These are phyloP conservation scores for Callimorpha dominula DNA, from an alignment of 2,888 invertebrate species.

Conservation along the genomic window DNA sequence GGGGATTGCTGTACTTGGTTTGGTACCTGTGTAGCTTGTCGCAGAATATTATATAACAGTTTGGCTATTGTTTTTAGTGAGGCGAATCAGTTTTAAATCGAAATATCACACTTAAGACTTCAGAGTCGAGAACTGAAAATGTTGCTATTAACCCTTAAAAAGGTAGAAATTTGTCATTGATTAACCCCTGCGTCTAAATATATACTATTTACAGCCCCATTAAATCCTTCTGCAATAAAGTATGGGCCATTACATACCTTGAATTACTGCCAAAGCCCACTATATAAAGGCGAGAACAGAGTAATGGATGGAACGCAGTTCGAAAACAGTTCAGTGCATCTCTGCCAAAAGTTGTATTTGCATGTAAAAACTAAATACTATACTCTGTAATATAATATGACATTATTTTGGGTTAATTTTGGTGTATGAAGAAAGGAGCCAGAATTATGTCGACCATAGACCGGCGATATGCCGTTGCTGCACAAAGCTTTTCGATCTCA, in stretches of 20 bases:
- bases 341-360: constrained; percentile 37
- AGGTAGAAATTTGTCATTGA: constrained; percentile 4
- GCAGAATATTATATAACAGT: no score
- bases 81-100: no score
- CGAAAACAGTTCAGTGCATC: constrained; percentile 30
- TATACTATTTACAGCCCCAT: neutral
- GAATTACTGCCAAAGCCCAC: constrained; percentile 41
- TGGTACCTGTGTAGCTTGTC: no score
- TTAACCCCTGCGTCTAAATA: constrained; percentile 4
- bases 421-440: neutral
- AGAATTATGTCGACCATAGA: neutral
- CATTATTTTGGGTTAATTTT: neutral
- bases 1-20: no score
- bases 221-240: constrained; percentile 3
- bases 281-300: constrained; percentile 12
- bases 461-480: neutral
- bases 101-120: no score
- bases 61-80: no score
- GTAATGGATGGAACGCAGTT: constrained; percentile 25
- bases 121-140: no score
- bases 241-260: constrained; percentile 29
- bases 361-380: constrained; percentile 18
- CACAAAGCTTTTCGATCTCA: neutral
- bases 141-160: neutral
- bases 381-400: constrained; percentile 21